Conservation (phyloP, 2,113 vertebrate genomes). For the Entomyzon cyanotis region DNA sequence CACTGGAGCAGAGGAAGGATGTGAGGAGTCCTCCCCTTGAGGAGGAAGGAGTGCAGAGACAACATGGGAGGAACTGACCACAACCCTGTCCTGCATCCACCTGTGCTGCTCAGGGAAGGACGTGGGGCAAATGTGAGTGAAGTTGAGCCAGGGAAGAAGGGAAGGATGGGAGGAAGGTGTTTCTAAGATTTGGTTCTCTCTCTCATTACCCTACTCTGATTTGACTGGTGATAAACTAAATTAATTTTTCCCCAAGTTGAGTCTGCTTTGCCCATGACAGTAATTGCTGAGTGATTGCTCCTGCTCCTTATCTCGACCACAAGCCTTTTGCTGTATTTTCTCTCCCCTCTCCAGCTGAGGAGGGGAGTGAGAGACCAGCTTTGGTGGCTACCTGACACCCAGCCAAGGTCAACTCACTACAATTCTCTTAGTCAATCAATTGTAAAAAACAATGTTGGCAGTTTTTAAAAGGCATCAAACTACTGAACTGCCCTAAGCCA, state of each 20-base stretch:
- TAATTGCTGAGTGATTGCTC: not conserved
- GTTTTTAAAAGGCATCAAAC: not conserved
- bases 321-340: not conserved
- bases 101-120: not conserved
- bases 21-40: not conserved
- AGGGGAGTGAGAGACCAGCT: not conserved
- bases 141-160: not conserved
- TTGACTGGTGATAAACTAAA: not conserved
- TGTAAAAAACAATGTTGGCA: not conserved
- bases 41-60: not conserved
- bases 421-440: not conserved
- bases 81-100: not conserved
- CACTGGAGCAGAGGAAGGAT: not conserved
- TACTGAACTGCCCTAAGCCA: not conserved
- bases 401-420: not conserved
- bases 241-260: not conserved
- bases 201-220: not conserved
- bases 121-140: accelerated
- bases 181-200: not conserved
- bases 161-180: not conserved
- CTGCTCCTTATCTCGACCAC: accelerated
- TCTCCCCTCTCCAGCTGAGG: not conserved
- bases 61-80: not conserved
- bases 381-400: not conserved
- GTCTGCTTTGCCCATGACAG: not conserved